Evolutionary conservation across 2,113 vertebrate species (phyloP), one percentile per base, ranked within the genome.

Genomic region (Elephas maximus): DNA sequence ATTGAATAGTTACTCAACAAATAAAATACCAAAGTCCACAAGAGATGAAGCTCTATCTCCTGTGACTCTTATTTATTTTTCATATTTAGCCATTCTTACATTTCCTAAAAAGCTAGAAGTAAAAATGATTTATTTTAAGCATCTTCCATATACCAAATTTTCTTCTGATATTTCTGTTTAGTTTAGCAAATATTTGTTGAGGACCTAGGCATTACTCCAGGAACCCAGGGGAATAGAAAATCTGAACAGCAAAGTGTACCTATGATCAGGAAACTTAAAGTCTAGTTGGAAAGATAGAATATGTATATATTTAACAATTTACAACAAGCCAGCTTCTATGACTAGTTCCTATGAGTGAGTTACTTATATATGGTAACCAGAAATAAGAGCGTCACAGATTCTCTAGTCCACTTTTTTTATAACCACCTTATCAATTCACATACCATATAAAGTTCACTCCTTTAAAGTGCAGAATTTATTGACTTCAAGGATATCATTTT

Each of bases 21-120:
- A 28, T 86, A 84, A 84, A 94, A 92, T 62, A 41, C 78, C 92
- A 96, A 6, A 77, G 60, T 23, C 87, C 33, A 9, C n/a, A 67
- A 81, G 48, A 82, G 18, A 30, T 83, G 24, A 93, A 79, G n/a
- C 10, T 87, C 2, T 73, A 48, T 83, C 77, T 30, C 57, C 84
- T 85, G 18, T 74, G 67, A 57, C 87, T 37, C 28, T 93, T 85
- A 79, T 20, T 83, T 77, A 60, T 69, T 91, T 97, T 94, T 96
- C 57, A 65, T 73, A 96, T 65, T 88, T 77, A 83, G 74, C 41
- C 4, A 53, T 65, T 94, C 63, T 88, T 89, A 76, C 0, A 8
- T 79, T 93, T 90, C 51, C 51, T 93, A 83, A 86, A 77, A 94
- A 45, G 60, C 88, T 85, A 91, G 63, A 95, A 74, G 44, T 92